Evolutionary conservation across 2,797 vertebrate genomes (phyloP), one percentile per base, ranked within the genome.

Genomic region (Pipistrellus pipistrellus): DNA sequence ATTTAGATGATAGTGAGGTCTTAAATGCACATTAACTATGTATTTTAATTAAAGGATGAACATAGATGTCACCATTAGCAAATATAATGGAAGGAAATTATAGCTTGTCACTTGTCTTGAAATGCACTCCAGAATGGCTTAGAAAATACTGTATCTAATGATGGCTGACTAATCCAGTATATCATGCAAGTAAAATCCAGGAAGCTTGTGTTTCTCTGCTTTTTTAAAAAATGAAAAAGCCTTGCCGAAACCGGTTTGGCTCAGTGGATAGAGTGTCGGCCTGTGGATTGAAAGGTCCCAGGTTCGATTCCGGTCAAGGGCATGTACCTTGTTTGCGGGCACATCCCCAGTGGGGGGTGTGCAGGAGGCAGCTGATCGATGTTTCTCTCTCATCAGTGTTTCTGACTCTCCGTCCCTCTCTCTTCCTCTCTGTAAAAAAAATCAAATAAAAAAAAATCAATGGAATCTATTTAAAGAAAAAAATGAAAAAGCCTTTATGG

Each of bases 11-110:
- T 87, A 48, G 18, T 59, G 93, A 94, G 27, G 15, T 78, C 77
- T 88, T 83, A 84, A 94, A 80, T 94, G 72, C 53, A 55, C 91
- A 80, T 93, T 94, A 95, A 89, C 17, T 10, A 85, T 95, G 59
- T 64, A 68, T 97, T 94, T 96, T 97, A 97, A 97, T 97, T 96
- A 96, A 97, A 94, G 83, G 88, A 95, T 92, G 94, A 95, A 97
- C 95, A 96, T 93, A 97, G 77, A 93, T 97, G 94, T 97, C 93
- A 97, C 78, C 94, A 94, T 96, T 96, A 97, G 94, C 80, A 96
- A 95, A 97, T 94, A 96, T 96, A 97, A 96, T 95, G 66, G 53
- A 91, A 97, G 85, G 83, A 97, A 97, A 97, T 97, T 94, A 86
- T 64, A 94, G 91, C 93, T 93, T 96, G 88, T 97, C 95, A 94